Evolutionary conservation across 2,113 vertebrate genomes (phyloP).

Genomic region (Apus apus): DNA sequence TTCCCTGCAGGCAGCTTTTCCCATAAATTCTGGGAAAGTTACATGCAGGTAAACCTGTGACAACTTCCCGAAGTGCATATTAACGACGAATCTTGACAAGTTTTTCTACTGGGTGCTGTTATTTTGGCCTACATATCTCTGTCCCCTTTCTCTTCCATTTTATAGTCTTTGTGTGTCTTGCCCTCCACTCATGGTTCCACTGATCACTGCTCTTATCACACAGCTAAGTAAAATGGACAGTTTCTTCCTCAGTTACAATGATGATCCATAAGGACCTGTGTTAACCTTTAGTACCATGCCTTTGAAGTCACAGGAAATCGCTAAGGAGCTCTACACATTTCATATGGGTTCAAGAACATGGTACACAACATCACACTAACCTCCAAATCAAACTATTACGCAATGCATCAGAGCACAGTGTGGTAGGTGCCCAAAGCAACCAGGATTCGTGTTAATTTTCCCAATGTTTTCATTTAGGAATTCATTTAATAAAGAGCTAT

Average conservation of each 20-base stretch:
- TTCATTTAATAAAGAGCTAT: neutral
- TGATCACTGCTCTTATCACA: neutral
- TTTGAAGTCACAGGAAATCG: neutral
- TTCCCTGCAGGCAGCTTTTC: neutral
- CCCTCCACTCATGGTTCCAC: neutral
- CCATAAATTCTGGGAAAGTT: neutral
- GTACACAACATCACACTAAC: neutral
- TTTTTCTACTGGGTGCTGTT: neutral
- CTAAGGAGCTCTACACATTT: neutral
- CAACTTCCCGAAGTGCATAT: neutral
- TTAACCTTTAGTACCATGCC: neutral
- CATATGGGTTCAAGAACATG: neutral
- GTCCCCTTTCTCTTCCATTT: neutral
- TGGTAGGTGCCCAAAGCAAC: neutral
- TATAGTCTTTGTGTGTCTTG: neutral
- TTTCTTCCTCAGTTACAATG: neutral
- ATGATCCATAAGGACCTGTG: neutral
- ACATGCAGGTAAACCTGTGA: neutral
- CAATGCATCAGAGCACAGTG: neutral
- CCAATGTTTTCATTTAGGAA: neutral
- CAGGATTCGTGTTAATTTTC: rapidly evolving
- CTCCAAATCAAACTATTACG: neutral
- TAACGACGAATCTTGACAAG: neutral
- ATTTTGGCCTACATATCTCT: neutral
- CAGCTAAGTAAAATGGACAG: neutral